Percentiles rank a stretch among this genome's conserved stretches.
phyloP scores from a whole-genome alignment of 1,140 invertebrate genomes.

The Cecropterus lyciades region DNA sequence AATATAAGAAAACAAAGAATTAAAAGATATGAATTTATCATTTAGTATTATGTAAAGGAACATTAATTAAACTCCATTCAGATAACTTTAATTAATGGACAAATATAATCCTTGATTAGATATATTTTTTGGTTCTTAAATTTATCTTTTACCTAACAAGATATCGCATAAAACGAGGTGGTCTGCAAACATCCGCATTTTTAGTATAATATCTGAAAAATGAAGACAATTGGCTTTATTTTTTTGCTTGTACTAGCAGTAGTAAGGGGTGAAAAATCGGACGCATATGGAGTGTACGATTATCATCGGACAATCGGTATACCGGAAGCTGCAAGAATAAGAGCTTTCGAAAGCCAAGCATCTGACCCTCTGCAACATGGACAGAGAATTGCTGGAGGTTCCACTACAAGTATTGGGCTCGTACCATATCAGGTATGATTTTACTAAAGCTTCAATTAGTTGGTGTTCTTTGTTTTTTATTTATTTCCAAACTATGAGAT shows the following conservation, averaged over 20 bases:
- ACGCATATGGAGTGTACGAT: slow-evolving; percentile 40
- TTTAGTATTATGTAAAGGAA: too few species aligned
- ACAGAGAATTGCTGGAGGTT: slow-evolving; percentile 42
- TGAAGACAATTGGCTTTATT: background rate
- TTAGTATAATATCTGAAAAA: background rate
- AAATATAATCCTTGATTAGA: slow-evolving; percentile 15
- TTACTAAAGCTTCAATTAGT: background rate
- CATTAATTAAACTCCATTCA: too few species aligned
- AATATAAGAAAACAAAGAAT: too few species aligned
- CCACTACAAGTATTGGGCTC: slow-evolving; percentile 32
- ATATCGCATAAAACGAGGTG: slow-evolving; percentile 10
- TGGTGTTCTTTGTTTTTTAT: background rate
- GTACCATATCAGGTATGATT: slow-evolving; percentile 48
- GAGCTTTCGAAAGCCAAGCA: slow-evolving; percentile 39
- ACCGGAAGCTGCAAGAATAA: slow-evolving; percentile 43
- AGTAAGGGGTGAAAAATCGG: background rate
- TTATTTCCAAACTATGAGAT: background rate
- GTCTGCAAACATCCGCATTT: background rate
- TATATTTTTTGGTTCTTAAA: background rate
- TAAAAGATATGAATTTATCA: too few species aligned
- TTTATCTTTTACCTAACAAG: slow-evolving; percentile 8
- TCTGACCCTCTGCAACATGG: background rate
- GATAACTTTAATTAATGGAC: background rate
- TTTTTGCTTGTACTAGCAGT: slow-evolving; percentile 1
- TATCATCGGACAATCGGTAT: slow-evolving; percentile 45